These are phyloP conservation scores for Caenorhabditis doughertyi DNA, from an alignment of 2,888 invertebrate genomes.

Conservation along the genomic window DNA sequence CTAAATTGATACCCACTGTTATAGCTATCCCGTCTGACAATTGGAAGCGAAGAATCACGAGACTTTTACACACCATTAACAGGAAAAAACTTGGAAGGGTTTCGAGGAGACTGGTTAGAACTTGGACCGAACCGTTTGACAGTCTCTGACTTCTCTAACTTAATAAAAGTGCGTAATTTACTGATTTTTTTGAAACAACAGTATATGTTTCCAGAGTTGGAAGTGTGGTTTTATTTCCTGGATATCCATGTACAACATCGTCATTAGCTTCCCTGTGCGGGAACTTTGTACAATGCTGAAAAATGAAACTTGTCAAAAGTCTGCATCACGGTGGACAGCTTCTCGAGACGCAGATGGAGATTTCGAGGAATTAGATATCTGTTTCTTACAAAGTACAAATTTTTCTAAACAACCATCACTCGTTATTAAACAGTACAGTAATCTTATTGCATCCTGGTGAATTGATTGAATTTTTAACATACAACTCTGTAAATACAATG, in stretches of 20 bases:
- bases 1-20: too few relatives aligned
- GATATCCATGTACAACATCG: conserved; percentile 37
- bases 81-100: conserved; percentile 26
- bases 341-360: background rate
- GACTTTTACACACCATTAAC: conserved; percentile 11
- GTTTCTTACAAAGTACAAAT: conserved; percentile 24
- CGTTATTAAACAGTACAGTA: conserved; percentile 21
- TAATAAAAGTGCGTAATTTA: conserved; percentile 7
- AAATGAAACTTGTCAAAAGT: conserved; percentile 19
- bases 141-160: background rate
- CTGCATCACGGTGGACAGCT: conserved; percentile 5
- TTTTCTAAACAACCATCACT: conserved; percentile 34
- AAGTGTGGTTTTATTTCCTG: background rate
- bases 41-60: conserved; percentile 32
- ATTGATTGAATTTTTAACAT: too few relatives aligned
- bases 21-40: conserved; percentile 27
- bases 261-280: conserved; percentile 19
- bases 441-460: background rate
- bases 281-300: conserved; percentile 17
- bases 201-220: conserved; percentile 14
- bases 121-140: conserved; percentile 26
- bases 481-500: too few relatives aligned
- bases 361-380: conserved; percentile 28
- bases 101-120: conserved; percentile 42
- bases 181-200: background rate